Conservation (phyloP, 1,140 invertebrate species). For the Prorops nasuta region DNA sequence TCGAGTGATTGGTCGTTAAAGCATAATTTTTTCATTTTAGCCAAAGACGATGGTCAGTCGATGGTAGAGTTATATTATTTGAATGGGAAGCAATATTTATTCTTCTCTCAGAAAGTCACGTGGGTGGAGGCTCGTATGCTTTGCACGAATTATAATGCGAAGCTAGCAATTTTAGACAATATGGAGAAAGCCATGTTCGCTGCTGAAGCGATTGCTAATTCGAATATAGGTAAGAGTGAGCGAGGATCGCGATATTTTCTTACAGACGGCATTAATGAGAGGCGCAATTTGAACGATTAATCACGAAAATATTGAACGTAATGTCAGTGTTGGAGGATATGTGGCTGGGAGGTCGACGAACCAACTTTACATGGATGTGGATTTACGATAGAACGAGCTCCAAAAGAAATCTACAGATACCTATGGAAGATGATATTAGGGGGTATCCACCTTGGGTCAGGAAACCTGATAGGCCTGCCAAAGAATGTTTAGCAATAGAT, state of each 20-base stretch:
- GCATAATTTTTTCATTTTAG: constrained; percentile 10
- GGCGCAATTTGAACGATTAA: no score
- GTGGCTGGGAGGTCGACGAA: constrained; percentile 31
- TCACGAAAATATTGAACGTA: background rate
- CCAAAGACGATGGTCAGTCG: constrained; percentile 22
- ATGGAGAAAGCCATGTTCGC: constrained; percentile 25
- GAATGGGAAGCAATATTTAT: constrained; percentile 24
- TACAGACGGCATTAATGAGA: no score
- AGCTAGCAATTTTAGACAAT: constrained; percentile 25
- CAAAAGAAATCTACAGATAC: constrained; percentile 17
- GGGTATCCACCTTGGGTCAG: constrained; percentile 34
- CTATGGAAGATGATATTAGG: constrained; percentile 20
- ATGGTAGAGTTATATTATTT: constrained; percentile 29
- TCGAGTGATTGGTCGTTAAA: no score
- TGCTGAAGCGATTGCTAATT: constrained; percentile 25
- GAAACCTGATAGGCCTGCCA: constrained; percentile 22
- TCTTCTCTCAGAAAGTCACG: constrained; percentile 32
- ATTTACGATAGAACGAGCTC: constrained; percentile 13
- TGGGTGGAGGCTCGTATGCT: constrained; percentile 32
- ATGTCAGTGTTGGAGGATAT: constrained; percentile 30
- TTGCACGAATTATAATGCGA: constrained; percentile 25
- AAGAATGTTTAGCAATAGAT: constrained; percentile 33
- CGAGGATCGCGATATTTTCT: constrained; percentile 3
- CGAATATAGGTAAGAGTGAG: constrained; percentile 29
- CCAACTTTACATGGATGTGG: constrained; percentile 30